phyloP scores from a whole-genome alignment of 2,888 invertebrate genomes.

The Drosophila lacicola region DNA sequence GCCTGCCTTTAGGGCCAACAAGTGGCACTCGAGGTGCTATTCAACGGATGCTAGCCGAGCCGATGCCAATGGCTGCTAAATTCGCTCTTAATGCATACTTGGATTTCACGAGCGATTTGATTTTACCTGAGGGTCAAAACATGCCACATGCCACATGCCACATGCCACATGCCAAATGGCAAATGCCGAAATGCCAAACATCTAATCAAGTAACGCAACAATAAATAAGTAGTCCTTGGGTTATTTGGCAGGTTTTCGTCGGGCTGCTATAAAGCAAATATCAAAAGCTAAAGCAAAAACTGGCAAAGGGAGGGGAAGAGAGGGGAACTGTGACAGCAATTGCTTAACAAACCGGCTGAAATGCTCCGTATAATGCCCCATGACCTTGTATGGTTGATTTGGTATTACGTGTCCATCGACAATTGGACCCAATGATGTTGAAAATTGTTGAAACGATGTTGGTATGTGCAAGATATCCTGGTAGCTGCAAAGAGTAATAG shows the following conservation, averaged over 20 bases:
- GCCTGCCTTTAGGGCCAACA: constrained; percentile 32
- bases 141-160: constrained; percentile 28
- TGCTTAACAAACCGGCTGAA: constrained; percentile 89
- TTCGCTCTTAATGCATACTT: constrained; percentile 44
- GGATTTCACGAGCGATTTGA: constrained; percentile 71
- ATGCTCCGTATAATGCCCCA: constrained; percentile 90
- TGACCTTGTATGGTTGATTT: constrained; percentile 91
- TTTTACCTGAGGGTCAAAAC: constrained; percentile 62
- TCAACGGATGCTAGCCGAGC: constrained; percentile 35
- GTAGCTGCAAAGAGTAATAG: constrained; percentile 85
- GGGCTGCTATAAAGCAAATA: constrained; percentile 53
- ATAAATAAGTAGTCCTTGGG: constrained; percentile 67
- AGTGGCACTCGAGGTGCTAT: constrained; percentile 54
- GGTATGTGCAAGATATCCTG: constrained; percentile 90
- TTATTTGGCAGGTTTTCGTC: constrained; percentile 53
- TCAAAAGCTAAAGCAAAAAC: constrained; percentile 26
- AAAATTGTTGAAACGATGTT: constrained; percentile 89
- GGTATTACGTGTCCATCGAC: constrained; percentile 94
- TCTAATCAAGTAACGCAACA: constrained; percentile 76
- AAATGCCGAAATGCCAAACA: constrained; percentile 69
- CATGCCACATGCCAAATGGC: constrained; percentile 40
- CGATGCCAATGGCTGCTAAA: constrained; percentile 32
- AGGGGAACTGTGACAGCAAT: constrained; percentile 51
- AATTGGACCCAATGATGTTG: constrained; percentile 94
- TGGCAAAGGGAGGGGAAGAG: constrained; percentile 12